These are phyloP conservation scores for Clarias platycephalus DNA, from an alignment of 2,797 vertebrate genomes.

Conservation along the genomic window DNA sequence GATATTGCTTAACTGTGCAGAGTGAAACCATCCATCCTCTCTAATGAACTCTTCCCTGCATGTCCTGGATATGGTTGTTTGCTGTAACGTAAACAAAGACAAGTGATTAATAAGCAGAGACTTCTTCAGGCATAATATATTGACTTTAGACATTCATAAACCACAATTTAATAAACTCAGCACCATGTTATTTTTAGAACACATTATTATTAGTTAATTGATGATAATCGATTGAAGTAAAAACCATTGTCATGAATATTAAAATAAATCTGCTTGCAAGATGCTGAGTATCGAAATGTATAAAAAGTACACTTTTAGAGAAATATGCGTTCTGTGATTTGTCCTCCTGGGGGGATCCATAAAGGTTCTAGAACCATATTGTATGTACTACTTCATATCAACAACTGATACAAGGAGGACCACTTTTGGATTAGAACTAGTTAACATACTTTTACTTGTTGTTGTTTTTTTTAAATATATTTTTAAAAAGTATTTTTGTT, in stretches of 20 bases:
- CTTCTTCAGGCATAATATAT: conserved; percentile 20
- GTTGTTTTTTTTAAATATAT: neutral
- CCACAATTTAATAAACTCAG: conserved; percentile 12
- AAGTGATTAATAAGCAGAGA: conserved; percentile 22
- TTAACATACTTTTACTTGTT: neutral
- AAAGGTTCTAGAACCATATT: neutral
- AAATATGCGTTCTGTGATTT: neutral
- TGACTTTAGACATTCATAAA: conserved; percentile 17
- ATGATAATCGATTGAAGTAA: neutral
- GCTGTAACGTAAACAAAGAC: conserved; percentile 7
- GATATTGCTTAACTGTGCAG: conserved; percentile 24
- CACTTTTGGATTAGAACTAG: neutral
- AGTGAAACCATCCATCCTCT: conserved; percentile 23
- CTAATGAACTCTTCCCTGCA: conserved; percentile 28
- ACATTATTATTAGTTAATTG: conserved; percentile 5
- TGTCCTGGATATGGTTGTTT: conserved; percentile 23
- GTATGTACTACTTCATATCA: neutral
- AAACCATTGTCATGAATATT: neutral
- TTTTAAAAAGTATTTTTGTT: neutral
- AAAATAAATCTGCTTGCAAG: neutral
- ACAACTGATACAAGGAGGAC: neutral
- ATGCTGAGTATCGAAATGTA: neutral
- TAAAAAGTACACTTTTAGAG: neutral
- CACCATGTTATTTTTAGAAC: conserved; percentile 4
- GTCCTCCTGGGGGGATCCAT: neutral